Evolutionary conservation across 2,888 invertebrate species (phyloP), one percentile per base, ranked within the genome.

Genomic region (Leptinotarsa juncta): DNA sequence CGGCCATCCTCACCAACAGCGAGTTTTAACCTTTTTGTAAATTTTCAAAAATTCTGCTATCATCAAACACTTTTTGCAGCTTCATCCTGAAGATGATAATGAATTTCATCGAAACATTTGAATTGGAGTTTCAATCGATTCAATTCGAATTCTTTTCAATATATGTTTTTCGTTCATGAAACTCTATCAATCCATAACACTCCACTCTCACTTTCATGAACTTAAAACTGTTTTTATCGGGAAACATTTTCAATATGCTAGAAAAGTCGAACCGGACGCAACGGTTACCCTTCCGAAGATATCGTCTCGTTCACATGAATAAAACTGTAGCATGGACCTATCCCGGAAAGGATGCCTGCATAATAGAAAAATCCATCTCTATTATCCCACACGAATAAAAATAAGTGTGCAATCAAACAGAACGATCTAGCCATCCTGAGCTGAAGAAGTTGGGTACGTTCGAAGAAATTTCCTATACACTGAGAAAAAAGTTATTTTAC

Each of bases 361-460:
- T 78, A 77, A 78, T 78, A 78, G 78, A 78, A 74, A 77, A 67
- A 78, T 76, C 75, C 76, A 77, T 78, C 75, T 72, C 75, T 77
- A 77, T 77, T 77, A 78, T 73, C 71, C 69, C 80, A 78, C 70
- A 79, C 77, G 78, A 80, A 80, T 80, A 77, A 66, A 72, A 75
- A 75, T 77, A 70, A 71, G 51, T 69, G 66, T 67, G 65, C 49
- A 66, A 69, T 77, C 72, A 77, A 49, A 57, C 57, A n/a, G 57
- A 69, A 69, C 57, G 69, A 69, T 57, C 48, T 48, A 18, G 57
- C 57, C 18, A 20, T 69, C 16, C 62, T 32, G 42, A 32, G 32
- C n/a, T 62, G 32, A 18, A 42, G 16, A n/a, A 62, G 62, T 32
- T 62, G 32, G 42, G 62, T 62, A 62, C 62, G 62, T 32, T 16